Base-by-base conservation (phyloP, 1,140 invertebrate species). In the Telenomus remus region DNA sequence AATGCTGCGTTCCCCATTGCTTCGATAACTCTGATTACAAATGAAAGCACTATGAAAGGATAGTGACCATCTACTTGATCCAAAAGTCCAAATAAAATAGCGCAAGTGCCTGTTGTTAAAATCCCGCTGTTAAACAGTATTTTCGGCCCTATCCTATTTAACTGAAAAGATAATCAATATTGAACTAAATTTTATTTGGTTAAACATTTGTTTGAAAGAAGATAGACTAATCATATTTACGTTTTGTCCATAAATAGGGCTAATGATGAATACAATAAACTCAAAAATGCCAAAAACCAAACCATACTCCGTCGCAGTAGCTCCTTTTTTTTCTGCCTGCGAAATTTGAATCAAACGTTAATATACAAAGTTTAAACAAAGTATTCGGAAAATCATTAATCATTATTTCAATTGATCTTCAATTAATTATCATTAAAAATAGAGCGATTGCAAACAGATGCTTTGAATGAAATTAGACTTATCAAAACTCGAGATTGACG, bases 221-320 rank as follows among this genome's bases (percentile, higher is more conserved):
- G 7, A 49, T 15, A 65, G 4, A 8, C n/a, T n/a, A 34, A n/a
- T 59, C 42, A 59, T 78, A 89, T 89, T 89, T 82, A 94, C 92
- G 86, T 95, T 92, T 81, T 94, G 93, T 50, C 96, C 96, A 86
- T 96, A 97, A 11, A 98, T 75, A 0, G 96, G 96, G 78, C 95
- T 96, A 39, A 96, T 91, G 8, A 97, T 81, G 83, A 97, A 97
- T 16, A 97, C 96, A 0, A 95, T 92, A n/a, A 98, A 87, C 83
- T 98, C 96, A 87, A 97, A 98, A 27, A 96, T 90, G 0, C 96
- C 96, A 85, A 98, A 98, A 0, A 98, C 95, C 44, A 98, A 88
- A 1, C 97, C 96, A 89, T 96, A 96, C 79, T 96, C 94, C 13
- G 95, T 94, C 0, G 95, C 92, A 4, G 93, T 91, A 4, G 95